Evolutionary conservation across 2,888 invertebrate genomes (phyloP).

Genomic region (Neoaliturus tenellus): DNA sequence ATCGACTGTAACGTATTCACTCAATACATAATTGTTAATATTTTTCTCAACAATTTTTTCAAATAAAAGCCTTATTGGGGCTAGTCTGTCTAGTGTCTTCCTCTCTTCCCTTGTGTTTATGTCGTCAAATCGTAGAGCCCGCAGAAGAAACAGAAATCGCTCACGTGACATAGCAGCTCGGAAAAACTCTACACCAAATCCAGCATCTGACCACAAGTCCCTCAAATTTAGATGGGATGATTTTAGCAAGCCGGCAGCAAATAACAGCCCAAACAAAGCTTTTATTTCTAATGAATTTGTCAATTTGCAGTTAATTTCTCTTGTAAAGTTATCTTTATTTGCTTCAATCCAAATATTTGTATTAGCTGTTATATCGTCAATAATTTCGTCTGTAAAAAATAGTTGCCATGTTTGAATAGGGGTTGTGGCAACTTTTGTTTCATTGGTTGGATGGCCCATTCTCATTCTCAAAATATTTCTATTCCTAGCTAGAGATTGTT

Average conservation of each 20-base stretch:
- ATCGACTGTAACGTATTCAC: conserved; percentile 65
- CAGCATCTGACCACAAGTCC: conserved; percentile 56
- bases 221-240: conserved; percentile 60
- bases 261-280: conserved; percentile 64
- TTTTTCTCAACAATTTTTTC: conserved; percentile 68
- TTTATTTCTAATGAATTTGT: conserved; percentile 61
- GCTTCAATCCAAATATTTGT: conserved; percentile 28
- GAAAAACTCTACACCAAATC: conserved; percentile 57
- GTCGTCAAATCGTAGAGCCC: conserved; percentile 53
- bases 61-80: conserved; percentile 67
- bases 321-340: conserved; percentile 27
- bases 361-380: conserved; percentile 61
- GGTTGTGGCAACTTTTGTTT: no score
- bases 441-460: no score
- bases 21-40: conserved; percentile 61
- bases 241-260: conserved; percentile 45
- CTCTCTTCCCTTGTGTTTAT: conserved; percentile 62
- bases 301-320: conserved; percentile 15
- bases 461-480: no score
- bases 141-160: conserved; percentile 55
- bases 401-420: no score
- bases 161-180: conserved; percentile 52
- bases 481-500: no score
- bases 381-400: conserved; percentile 62
- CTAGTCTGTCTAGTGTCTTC: conserved; percentile 64